Base-by-base conservation (phyloP, 2,888 invertebrate species). In the Clanis bilineata region DNA sequence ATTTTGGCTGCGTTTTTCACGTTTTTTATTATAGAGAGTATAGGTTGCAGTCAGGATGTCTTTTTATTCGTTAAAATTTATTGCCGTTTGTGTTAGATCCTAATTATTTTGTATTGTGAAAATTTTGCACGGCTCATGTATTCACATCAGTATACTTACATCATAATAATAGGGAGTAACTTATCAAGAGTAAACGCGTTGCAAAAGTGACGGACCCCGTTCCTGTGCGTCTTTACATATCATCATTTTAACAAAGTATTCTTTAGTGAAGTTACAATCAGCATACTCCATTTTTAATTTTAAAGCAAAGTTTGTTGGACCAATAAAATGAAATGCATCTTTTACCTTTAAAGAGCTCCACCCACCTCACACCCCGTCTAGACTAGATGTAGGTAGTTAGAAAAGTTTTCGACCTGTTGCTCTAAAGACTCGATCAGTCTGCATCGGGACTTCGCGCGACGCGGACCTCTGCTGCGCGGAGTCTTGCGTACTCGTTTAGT, bases 381-480 rank as follows among this genome's bases (percentile, higher is more conserved):
- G 59, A 59, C 59, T 23, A 38, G 21, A 25, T 58, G 59, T 36
- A 59, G 59, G 56, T 56, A 55, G 59, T 58, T 51, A 51, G 39
- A 51, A 58, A 58, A 58, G 39, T 58, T 32, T 32, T 51, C 56
- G 12, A 56, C 56, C 56, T 56, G 56, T 56, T 51, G 51, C 51
- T 18, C 51, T 18, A 51, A 32, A 51, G 51, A 51, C 28, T 32
- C 32, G 32, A 32, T 51, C 56, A 56, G 39, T 56, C 41, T 51
- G 25, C 39, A 25, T 43, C 56, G 28, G 15, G 56, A 56, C 23
- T 21, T 39, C 56, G 56, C 15, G 51, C 39, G 25, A 41, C 43
- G 56, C 61, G 59, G 67, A 62, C 63, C 63, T 66, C 23, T 62
- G 7, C 44, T 22, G 28, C 39, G 59, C 55, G 18, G 38, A 56